phyloP scores from a whole-genome alignment of 2,113 vertebrate genomes.

The Alces alces region DNA sequence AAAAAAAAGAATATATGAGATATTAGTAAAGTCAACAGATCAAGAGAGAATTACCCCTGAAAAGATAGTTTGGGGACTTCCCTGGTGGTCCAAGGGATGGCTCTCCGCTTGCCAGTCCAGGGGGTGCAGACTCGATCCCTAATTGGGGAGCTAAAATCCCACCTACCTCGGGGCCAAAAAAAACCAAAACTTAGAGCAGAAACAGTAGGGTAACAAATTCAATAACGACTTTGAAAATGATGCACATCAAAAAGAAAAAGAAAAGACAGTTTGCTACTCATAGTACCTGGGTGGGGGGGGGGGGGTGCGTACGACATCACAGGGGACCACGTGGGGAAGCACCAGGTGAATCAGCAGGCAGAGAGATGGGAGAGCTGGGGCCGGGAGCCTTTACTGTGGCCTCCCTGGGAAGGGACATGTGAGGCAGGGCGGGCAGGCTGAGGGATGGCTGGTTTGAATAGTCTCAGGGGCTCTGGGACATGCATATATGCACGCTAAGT shows the following conservation, averaged over 20 bases:
- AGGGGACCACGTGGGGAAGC: accelerated
- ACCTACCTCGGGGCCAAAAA: neutral
- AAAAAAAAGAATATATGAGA: neutral
- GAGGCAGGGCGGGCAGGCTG: neutral
- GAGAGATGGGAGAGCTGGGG: neutral
- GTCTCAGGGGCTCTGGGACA: neutral
- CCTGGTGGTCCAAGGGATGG: neutral
- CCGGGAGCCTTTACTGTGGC: neutral
- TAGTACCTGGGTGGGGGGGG: neutral
- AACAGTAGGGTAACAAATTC: neutral
- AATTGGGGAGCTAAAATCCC: neutral
- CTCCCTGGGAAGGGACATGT: neutral
- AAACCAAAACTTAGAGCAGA: neutral
- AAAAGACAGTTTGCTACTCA: neutral
- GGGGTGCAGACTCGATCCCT: neutral
- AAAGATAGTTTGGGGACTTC: neutral
- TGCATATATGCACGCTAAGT: neutral
- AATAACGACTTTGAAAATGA: neutral
- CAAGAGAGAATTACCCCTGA: neutral
- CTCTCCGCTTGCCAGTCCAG: neutral
- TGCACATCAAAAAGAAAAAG: neutral
- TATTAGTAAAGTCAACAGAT: neutral
- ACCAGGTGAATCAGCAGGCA: neutral
- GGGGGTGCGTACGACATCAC: accelerated
- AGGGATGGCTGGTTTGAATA: neutral